phyloP scores from a whole-genome alignment of 2,797 vertebrate genomes.

The Vireo griseus region DNA sequence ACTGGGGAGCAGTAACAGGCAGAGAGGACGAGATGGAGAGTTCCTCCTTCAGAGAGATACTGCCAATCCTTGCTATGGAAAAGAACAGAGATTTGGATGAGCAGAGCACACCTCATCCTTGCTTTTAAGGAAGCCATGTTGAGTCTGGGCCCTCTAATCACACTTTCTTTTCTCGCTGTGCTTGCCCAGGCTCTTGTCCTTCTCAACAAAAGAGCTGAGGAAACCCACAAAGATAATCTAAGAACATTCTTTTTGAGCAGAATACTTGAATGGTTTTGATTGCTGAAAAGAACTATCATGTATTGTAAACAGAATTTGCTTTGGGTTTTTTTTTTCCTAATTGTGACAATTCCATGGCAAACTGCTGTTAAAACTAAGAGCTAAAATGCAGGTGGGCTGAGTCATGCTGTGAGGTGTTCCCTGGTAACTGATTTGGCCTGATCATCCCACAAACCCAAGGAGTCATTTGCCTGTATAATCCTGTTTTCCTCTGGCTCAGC shows the following conservation, averaged over 20 bases:
- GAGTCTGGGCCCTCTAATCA: not conserved
- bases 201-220: not conserved
- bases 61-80: fast-evolving
- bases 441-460: not conserved
- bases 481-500: not conserved
- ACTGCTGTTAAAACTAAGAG: not conserved
- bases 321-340: fast-evolving
- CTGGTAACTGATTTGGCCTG: not conserved
- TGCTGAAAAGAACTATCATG: not conserved
- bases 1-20: not conserved
- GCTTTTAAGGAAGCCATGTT: not conserved
- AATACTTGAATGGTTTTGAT: not conserved
- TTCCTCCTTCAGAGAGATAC: fast-evolving
- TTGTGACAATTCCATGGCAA: not conserved
- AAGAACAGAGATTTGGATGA: not conserved
- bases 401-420: not conserved
- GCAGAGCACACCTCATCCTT: not conserved
- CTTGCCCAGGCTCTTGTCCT: not conserved
- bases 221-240: not conserved
- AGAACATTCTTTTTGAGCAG: not conserved
- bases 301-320: not conserved
- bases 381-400: not conserved
- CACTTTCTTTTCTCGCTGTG: not conserved
- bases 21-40: not conserved
- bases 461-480: not conserved